These are phyloP conservation scores for Psylliodes chrysocephalus DNA, from an alignment of 2,888 invertebrate species.

Conservation along the genomic window DNA sequence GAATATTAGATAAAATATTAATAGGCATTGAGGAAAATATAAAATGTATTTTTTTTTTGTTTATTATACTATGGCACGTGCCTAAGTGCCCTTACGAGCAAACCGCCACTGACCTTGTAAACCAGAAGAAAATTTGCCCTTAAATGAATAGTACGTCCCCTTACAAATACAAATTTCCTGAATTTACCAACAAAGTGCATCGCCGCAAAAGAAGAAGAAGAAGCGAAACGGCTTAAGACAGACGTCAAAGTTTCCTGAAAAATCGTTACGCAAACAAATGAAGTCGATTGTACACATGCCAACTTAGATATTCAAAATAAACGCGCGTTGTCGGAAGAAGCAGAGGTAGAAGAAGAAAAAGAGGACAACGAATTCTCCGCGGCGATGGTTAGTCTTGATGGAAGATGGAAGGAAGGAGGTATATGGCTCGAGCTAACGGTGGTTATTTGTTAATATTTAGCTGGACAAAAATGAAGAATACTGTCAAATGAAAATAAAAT, in stretches of 20 bases:
- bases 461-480: neutral
- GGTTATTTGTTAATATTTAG: neutral
- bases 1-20: too few species aligned
- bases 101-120: too few species aligned
- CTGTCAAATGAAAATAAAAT: too few species aligned
- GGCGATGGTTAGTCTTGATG: neutral
- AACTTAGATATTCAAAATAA: constrained; percentile 10
- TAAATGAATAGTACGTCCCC: too few species aligned
- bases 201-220: neutral
- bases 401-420: constrained; percentile 6
- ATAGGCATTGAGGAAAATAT: too few species aligned
- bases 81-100: too few species aligned
- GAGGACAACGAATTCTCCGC: neutral
- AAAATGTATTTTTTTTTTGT: too few species aligned
- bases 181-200: constrained; percentile 7
- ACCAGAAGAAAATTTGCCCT: too few species aligned
- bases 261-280: constrained; percentile 8
- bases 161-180: neutral
- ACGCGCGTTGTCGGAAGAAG: constrained; percentile 13
- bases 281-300: constrained; percentile 18
- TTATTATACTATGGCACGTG: too few species aligned
- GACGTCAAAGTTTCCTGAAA: constrained; percentile 6
- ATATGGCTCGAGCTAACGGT: constrained; percentile 5
- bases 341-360: neutral
- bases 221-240: neutral